These are phyloP conservation scores for Siderastrea radians DNA, from an alignment of 92 coral and sea anemone genomes.

Conservation along the genomic window DNA sequence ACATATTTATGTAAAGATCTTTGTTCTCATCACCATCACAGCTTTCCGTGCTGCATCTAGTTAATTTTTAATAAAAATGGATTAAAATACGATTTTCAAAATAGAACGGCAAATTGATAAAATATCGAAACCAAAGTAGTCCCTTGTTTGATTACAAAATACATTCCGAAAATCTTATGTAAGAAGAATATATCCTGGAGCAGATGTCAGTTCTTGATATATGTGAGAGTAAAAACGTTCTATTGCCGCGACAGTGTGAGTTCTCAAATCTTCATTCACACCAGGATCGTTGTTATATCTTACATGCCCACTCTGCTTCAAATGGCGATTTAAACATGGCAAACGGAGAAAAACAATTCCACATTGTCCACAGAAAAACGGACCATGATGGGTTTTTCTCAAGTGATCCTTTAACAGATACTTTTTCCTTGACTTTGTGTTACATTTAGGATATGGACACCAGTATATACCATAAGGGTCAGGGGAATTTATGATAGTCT, in stretches of 20 bases:
- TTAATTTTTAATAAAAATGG: too few species aligned
- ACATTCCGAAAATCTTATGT: too few species aligned
- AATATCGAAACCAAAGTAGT: too few species aligned
- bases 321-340: not conserved
- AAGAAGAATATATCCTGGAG: too few species aligned
- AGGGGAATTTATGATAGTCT: too few species aligned
- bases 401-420: not conserved
- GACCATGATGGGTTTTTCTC: conserved; percentile 11
- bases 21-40: not conserved
- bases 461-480: too few species aligned
- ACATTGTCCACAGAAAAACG: not conserved
- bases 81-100: too few species aligned
- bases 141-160: too few species aligned
- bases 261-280: not conserved
- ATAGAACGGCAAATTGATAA: too few species aligned
- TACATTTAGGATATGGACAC: conserved; percentile 13
- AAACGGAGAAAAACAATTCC: not conserved
- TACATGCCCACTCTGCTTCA: not conserved
- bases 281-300: not conserved
- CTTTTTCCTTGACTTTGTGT: conserved; percentile 4
- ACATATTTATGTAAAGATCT: not conserved
- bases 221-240: not conserved
- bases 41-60: not conserved
- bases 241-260: not conserved
- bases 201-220: too few species aligned